Evolutionary conservation across 2,888 invertebrate genomes (phyloP).

Genomic region (Leptinotarsa juncta): DNA sequence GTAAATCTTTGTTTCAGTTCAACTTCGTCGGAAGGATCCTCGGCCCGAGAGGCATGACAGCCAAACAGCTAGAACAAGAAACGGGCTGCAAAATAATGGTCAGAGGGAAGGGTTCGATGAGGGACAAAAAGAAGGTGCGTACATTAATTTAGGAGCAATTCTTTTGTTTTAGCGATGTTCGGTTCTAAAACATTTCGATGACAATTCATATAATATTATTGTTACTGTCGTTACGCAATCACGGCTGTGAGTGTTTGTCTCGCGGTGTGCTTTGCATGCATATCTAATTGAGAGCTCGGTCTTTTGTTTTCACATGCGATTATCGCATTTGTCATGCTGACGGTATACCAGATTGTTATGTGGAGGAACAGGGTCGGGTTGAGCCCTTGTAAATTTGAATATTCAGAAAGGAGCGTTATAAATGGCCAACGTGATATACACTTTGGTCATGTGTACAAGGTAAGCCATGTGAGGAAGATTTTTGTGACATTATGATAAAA

Average conservation of each 20-base stretch:
- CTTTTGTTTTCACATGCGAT: constrained; percentile 23
- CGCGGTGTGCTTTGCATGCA: constrained; percentile 20
- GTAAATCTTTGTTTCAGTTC: constrained; percentile 81
- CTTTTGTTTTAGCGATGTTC: constrained; percentile 38
- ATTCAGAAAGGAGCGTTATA: no score
- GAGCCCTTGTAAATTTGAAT: no score
- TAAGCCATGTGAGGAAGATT: no score
- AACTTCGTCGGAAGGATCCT: constrained; percentile 99
- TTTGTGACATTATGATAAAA: no score
- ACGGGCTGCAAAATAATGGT: constrained; percentile 99
- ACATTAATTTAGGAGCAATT: constrained; percentile 35
- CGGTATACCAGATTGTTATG: background rate
- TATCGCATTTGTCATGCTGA: constrained; percentile 24
- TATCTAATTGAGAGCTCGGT: constrained; percentile 22
- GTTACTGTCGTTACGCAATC: constrained; percentile 19
- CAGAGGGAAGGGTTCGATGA: constrained; percentile 98
- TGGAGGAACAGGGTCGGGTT: background rate
- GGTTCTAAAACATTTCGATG: constrained; percentile 7
- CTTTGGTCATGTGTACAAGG: no score
- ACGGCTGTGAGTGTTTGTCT: background rate
- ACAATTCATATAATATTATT: constrained; percentile 14
- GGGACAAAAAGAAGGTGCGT: constrained; percentile 98
- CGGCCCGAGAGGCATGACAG: constrained; percentile 99
- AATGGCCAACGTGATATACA: no score
- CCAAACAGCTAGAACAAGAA: constrained; percentile 99